These are phyloP conservation scores for Albula glossodonta DNA, from an alignment of 2,113 vertebrate species.

Conservation along the genomic window DNA sequence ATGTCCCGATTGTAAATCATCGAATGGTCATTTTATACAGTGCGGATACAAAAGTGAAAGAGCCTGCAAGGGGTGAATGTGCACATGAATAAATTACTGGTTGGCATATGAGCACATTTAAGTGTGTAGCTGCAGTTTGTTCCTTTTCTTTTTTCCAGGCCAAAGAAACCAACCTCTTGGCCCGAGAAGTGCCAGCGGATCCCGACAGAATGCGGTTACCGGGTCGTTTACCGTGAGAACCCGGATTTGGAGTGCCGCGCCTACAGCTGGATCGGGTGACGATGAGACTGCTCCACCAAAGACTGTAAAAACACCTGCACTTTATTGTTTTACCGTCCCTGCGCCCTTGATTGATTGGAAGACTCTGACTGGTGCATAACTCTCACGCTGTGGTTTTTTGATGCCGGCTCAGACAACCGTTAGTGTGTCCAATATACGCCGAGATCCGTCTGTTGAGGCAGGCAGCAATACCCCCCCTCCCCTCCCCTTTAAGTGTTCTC, in stretches of 20 bases:
- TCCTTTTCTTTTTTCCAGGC: constrained; percentile 17
- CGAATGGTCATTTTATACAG: too few species aligned
- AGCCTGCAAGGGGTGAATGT: too few species aligned
- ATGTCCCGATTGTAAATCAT: too few species aligned
- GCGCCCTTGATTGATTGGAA: background rate
- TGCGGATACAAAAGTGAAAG: too few species aligned
- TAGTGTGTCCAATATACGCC: background rate
- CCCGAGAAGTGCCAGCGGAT: constrained; percentile 34
- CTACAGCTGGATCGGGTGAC: constrained; percentile 44
- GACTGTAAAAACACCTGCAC: background rate
- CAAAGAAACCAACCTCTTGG: constrained; percentile 47
- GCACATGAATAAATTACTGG: background rate
- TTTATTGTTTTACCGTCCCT: background rate
- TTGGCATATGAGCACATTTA: background rate
- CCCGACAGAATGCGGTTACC: constrained; percentile 35
- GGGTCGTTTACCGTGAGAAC: constrained; percentile 35
- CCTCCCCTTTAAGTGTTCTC: background rate
- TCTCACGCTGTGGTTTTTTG: background rate
- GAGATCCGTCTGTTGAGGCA: background rate
- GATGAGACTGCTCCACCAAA: background rate
- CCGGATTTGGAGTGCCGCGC: constrained; percentile 30
- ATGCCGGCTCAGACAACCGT: background rate
- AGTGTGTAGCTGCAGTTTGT: background rate
- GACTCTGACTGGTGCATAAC: background rate
- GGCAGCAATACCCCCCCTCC: background rate